phyloP scores from a whole-genome alignment of 2,797 vertebrate genomes.

The Eulemur albifrons region DNA sequence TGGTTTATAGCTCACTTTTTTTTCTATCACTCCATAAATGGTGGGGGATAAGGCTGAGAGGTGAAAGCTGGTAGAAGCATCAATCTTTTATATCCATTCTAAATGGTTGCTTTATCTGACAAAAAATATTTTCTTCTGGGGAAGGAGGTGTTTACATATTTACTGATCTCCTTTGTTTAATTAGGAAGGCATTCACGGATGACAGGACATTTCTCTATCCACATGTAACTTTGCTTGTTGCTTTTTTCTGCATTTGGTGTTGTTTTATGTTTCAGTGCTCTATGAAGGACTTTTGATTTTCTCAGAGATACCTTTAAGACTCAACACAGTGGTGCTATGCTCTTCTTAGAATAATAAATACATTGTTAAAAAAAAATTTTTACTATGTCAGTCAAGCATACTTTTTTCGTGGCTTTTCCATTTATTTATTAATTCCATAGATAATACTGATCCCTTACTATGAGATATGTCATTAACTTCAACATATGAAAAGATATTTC shows the following conservation, averaged over 20 bases:
- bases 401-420: background rate
- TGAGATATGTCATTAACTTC: background rate
- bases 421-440: background rate
- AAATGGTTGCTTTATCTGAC: slow-evolving; percentile 16
- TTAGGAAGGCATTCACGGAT: slow-evolving; percentile 46
- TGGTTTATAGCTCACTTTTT: slow-evolving; percentile 31
- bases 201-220: slow-evolving; percentile 26
- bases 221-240: background rate
- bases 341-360: background rate
- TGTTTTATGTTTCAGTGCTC: slow-evolving; percentile 19
- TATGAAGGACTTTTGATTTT: background rate
- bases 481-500: background rate
- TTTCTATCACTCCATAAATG: background rate
- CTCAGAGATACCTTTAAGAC: background rate
- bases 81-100: slow-evolving; percentile 36
- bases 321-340: background rate
- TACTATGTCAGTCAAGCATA: background rate
- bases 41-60: background rate
- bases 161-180: slow-evolving; percentile 40
- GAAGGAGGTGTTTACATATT: slow-evolving; percentile 30
- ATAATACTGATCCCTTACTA: background rate
- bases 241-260: slow-evolving; percentile 38
- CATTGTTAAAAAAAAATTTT: background rate
- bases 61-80: background rate
- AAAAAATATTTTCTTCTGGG: slow-evolving; percentile 58